Evolutionary conservation across 2,888 invertebrate genomes (phyloP), one percentile per base, ranked within the genome.

Genomic region (Drosophila peninsularis): DNA sequence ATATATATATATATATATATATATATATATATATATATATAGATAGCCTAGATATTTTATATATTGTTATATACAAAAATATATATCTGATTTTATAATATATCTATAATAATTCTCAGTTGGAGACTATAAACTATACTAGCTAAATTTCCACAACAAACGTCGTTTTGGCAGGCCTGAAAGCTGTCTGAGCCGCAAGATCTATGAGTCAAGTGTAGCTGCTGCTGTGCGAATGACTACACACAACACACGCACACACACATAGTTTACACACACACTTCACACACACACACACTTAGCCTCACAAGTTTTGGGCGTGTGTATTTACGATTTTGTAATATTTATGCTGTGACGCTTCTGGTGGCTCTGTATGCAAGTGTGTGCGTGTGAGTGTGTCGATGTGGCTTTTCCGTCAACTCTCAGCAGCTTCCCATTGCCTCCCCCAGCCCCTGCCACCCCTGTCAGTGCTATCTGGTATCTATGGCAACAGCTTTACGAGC

Each of bases 271-370:
- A 47, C 37, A 62, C 21, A 53, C 32, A 63, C 21, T 47, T 2
- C 21, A 67, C 19, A 64, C 17, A 54, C 32, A 67, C 27, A 54
- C 27, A 3, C 17, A 54, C 30, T 52, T 42, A 30, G 47, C 13
- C 24, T 13, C 24, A n/a, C 21, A 34, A 47, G 37, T 53, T 45
- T 56, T 73, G 70, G 62, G 64, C 52, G 65, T 44, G 50, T 75
- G 61, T 85, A 85, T 85, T 82, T 85, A 88, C 82, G 75, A 85
- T 82, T 82, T 85, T 82, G 80, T 79, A 85, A 72, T 86, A 79
- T 82, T 88, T 88, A 82, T 82, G 82, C 82, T 67, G 67, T 61
- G 56, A 79, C 67, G 76, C 76, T 71, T 78, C 57, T 67, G 55
- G 3, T 68, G 36, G 30, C 34, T 21, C 21, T 45, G 39, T 44